These are phyloP conservation scores for Pheucticus melanocephalus DNA, from an alignment of 2,113 vertebrate genomes.

Conservation along the genomic window DNA sequence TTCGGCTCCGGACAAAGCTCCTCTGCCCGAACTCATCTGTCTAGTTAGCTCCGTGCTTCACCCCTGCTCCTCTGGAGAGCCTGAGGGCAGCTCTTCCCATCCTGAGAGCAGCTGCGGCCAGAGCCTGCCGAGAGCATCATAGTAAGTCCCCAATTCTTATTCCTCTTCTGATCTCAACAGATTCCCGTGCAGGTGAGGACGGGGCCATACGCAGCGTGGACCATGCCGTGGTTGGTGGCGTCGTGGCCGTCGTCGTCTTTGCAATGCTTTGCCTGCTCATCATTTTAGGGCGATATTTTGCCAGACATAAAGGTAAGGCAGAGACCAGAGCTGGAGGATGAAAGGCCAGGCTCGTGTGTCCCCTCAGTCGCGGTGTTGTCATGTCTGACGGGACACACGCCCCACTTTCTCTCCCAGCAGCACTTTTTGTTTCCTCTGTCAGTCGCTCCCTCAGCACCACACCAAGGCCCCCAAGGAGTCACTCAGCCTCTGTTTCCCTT, in stretches of 20 bases:
- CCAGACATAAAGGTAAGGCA: slow-evolving; percentile 97
- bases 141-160: not conserved
- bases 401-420: not conserved
- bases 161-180: slow-evolving; percentile 76
- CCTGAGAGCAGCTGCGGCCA: slow-evolving; percentile 14
- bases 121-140: not conserved
- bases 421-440: not conserved
- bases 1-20: slow-evolving; percentile 23
- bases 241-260: slow-evolving; percentile 98
- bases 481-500: slow-evolving; percentile 35
- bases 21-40: slow-evolving; percentile 46
- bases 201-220: slow-evolving; percentile 87
- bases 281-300: slow-evolving; percentile 96
- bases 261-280: slow-evolving; percentile 98
- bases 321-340: accelerated
- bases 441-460: not conserved
- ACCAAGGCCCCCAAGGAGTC: not conserved
- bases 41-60: not conserved
- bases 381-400: accelerated
- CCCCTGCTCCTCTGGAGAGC: slow-evolving; percentile 24
- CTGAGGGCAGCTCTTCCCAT: not conserved
- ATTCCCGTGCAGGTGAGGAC: slow-evolving; percentile 92
- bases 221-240: slow-evolving; percentile 95
- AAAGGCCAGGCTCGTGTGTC: accelerated
- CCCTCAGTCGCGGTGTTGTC: accelerated